Base-by-base conservation (phyloP, 2,797 vertebrate genomes). In the Parauchenoglanis ngamensis region DNA sequence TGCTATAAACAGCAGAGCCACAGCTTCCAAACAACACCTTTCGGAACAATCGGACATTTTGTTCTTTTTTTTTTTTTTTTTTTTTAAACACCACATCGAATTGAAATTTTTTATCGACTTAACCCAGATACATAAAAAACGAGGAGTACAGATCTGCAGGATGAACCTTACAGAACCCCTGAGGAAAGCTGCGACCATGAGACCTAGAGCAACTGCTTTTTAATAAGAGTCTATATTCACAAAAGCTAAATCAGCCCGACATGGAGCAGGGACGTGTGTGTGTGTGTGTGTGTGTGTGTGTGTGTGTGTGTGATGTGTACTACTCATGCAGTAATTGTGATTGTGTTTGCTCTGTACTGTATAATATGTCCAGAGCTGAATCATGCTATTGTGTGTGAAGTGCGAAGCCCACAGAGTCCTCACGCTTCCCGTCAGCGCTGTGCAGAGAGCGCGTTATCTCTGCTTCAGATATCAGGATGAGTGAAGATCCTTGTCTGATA, bases 401-500 rank as follows among this genome's bases (percentile, higher is more conserved):
- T 46, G 79, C 46, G 79, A 81, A 49, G 79, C 59, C 57, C 59
- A 46, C 59, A n/a, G 79, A 49, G 63, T 68, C 81, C 63, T 68
- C 63, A 11, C 8, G 44, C 44, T 49, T 82, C 44, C 61, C 11
- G 17, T 67, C 80, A 65, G 61, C 57, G 7, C 59, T 3, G 23
- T 44, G 79, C 19, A 11, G 12, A 25, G 35, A 67, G 17, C 10
- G 80, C 49, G 1, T 67, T 65, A 68, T 83, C 81, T 68, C 81
- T 67, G 63, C 81, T 67, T 68, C 49, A 54, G 81, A 70, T 83
- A 70, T 19, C 81, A 68, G 81, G 49, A 70, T 23, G 81, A 57
- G 44, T 87, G 68, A 90, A 91, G 82, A 88, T 73, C 61, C 56
- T 56, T 75, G 23, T 21, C 75, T 61, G 67, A 80, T 35, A 79